Base-by-base conservation (phyloP, 2,888 invertebrate genomes). In the Amphipoea oculea region DNA sequence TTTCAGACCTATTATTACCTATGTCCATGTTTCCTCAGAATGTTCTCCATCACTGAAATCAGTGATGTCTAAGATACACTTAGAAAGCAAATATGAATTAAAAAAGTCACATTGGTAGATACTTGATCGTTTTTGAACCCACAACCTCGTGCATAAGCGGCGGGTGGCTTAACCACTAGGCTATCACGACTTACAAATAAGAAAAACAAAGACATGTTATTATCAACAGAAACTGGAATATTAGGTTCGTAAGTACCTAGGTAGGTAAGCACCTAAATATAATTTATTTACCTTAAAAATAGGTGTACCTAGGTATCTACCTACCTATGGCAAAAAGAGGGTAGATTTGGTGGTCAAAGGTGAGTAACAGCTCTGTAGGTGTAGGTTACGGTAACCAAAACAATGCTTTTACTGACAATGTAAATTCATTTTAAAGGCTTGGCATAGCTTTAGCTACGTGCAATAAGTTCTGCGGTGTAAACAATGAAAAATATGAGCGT, bases 401-500 rank as follows among this genome's bases (percentile, higher is more conserved):
- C n/a, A 42, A 51, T 36, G 36, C 12, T 42, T 65, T 45, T 23
- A 73, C 36, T 73, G 14, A 62, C 17, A 29, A 62, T 54, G 65
- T 40, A 51, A 51, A 42, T 77, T 66, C 0, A 57, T 45, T 65
- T 81, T 70, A 48, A 82, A 67, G 57, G 51, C 65, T 73, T 76
- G 4, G 4, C 73, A 14, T n/a, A 62, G 17, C 42, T 11, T 65
- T 65, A 6, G 6, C 7, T 54, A 73, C 66, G 9, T n/a, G 42
- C 51, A 72, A 40, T 72, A 73, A 20, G 70, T 80, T 79, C 48
- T 70, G 23, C 17, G 65, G 57, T 73, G 17, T 62, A 72, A 77
- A 69, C 48, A 73, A 72, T 60, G 45, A 68, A 72, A 81, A 54
- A 66, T 66, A 82, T 68, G 54, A 76, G 14, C 14, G 65, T 68